Evolutionary conservation across 1,140 invertebrate genomes (phyloP).

Genomic region (Megathymus violae): DNA sequence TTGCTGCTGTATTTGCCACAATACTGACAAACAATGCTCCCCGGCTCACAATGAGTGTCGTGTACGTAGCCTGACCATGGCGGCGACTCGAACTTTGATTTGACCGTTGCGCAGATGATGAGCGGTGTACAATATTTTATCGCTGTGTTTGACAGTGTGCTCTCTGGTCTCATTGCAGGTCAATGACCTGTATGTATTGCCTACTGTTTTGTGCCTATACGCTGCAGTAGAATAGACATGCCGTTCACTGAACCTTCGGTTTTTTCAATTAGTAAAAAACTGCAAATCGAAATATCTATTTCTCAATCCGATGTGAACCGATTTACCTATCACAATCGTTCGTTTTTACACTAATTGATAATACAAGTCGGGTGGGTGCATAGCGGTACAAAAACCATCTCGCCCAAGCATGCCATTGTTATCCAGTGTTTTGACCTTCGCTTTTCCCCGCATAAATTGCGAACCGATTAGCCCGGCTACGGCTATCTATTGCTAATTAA

Average conservation of each 20-base stretch:
- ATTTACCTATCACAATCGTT: conserved; percentile 10
- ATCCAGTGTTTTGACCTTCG: conserved; percentile 26
- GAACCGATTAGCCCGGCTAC: conserved; percentile 24
- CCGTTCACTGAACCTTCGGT: not conserved
- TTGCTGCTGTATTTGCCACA: too few relatives aligned
- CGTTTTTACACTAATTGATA: conserved; percentile 17
- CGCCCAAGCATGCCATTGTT: conserved; percentile 20
- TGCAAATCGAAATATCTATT: not conserved
- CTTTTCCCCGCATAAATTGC: conserved; percentile 31
- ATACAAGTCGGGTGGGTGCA: conserved; percentile 1
- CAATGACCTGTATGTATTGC: too few relatives aligned
- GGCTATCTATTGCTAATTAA: conserved; percentile 33
- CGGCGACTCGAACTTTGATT: too few relatives aligned
- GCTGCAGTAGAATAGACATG: not conserved
- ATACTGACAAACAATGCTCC: too few relatives aligned
- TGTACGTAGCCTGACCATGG: too few relatives aligned
- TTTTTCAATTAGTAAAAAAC: not conserved
- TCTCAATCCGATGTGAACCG: conserved; percentile 1
- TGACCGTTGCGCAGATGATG: too few relatives aligned
- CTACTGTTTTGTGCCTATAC: too few relatives aligned
- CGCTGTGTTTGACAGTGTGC: too few relatives aligned
- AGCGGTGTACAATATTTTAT: too few relatives aligned
- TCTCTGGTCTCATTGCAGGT: too few relatives aligned
- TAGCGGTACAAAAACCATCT: conserved; percentile 11
- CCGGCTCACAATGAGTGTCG: too few relatives aligned